Evolutionary conservation across 2,888 invertebrate genomes (phyloP).

Genomic region (Lithophane socia): DNA sequence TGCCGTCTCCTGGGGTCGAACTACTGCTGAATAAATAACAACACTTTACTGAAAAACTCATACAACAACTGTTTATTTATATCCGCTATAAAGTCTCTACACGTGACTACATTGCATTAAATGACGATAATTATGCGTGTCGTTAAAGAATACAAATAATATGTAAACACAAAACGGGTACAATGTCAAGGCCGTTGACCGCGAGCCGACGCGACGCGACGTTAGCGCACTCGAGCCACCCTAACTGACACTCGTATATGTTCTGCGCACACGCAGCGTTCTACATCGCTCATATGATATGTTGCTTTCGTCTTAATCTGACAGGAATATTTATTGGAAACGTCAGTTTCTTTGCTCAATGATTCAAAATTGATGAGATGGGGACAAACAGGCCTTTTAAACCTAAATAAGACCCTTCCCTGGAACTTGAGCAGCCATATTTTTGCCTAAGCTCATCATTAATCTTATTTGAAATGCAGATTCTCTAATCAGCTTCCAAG

Average conservation of each 20-base stretch:
- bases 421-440: slow-evolving; percentile 34
- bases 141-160: slow-evolving; percentile 77
- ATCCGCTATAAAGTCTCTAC: slow-evolving; percentile 68
- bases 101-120: slow-evolving; percentile 75
- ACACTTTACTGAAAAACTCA: slow-evolving; percentile 56
- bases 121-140: slow-evolving; percentile 73
- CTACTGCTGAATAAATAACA: slow-evolving; percentile 62
- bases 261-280: slow-evolving; percentile 60
- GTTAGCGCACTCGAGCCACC: slow-evolving; percentile 59
- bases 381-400: slow-evolving; percentile 1
- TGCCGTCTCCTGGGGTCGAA: slow-evolving; percentile 56
- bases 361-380: slow-evolving; percentile 38
- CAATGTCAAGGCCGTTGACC: slow-evolving; percentile 88
- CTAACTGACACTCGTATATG: slow-evolving; percentile 58
- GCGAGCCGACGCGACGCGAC: slow-evolving; percentile 59
- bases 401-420: slow-evolving; percentile 22
- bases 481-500: slow-evolving; percentile 45
- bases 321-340: slow-evolving; percentile 50
- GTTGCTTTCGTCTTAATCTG: slow-evolving; percentile 50
- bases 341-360: slow-evolving; percentile 36
- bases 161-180: slow-evolving; percentile 79
- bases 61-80: slow-evolving; percentile 61
- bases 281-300: slow-evolving; percentile 47
- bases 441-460: slow-evolving; percentile 42
- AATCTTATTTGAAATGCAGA: slow-evolving; percentile 51